Evolutionary conservation across 1,140 invertebrate genomes (phyloP).

Genomic region (Aradophagus sp.): DNA sequence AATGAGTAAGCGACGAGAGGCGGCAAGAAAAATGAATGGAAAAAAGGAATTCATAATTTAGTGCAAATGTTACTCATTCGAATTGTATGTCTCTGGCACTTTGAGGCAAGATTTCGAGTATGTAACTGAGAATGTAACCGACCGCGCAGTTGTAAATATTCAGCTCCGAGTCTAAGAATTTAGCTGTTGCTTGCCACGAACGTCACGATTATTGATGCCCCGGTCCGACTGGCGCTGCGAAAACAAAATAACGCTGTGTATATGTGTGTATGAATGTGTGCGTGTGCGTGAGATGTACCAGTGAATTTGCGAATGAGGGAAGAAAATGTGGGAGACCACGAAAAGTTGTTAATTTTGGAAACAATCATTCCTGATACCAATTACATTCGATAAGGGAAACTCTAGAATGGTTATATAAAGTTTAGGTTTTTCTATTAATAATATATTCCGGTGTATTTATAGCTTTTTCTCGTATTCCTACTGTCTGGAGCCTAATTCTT

Average conservation of each 20-base stretch:
- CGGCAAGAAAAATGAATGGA: no score
- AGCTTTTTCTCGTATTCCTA: slow-evolving; percentile 58
- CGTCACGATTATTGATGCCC: slow-evolving; percentile 22
- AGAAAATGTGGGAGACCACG: no score
- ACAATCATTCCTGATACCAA: slow-evolving; percentile 56
- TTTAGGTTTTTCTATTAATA: slow-evolving; percentile 55
- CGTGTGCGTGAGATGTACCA: background rate
- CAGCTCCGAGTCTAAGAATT: slow-evolving; percentile 19
- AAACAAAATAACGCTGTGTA: no score
- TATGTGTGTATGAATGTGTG: no score
- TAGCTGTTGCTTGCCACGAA: slow-evolving; percentile 36
- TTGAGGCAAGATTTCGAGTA: slow-evolving; percentile 28
- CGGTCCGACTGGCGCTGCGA: slow-evolving; percentile 14
- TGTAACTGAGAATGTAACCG: slow-evolving; percentile 19
- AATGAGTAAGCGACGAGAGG: no score
- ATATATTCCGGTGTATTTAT: slow-evolving; percentile 58
- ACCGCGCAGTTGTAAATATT: slow-evolving; percentile 40
- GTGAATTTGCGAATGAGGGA: background rate
- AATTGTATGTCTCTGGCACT: slow-evolving; percentile 24
- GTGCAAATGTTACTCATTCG: slow-evolving; percentile 27
- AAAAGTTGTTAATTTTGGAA: slow-evolving; percentile 54
- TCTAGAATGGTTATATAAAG: slow-evolving; percentile 45
- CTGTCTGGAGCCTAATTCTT: slow-evolving; percentile 58
- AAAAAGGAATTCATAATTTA: no score
- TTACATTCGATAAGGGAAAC: slow-evolving; percentile 53